Conservation (phyloP, 1,140 invertebrate genomes). For the Thaumetopoea pityocampa region DNA sequence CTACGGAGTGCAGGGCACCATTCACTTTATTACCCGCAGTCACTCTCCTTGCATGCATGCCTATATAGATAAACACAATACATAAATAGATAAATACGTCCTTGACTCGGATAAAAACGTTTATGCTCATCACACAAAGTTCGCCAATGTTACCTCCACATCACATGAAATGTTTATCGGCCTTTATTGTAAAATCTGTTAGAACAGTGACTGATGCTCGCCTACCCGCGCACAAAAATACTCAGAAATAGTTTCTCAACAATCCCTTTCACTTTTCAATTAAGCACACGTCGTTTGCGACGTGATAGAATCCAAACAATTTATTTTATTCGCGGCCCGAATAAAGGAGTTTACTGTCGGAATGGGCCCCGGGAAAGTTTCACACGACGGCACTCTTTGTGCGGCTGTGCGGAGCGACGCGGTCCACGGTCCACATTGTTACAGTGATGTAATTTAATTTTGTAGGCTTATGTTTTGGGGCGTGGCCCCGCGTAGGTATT, state of each 20-base stretch:
- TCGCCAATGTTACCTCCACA: no score
- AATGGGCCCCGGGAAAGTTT: constrained; percentile 21
- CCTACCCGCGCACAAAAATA: no score
- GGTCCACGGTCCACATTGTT: not conserved
- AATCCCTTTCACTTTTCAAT: constrained; percentile 30
- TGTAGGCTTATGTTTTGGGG: constrained; percentile 8
- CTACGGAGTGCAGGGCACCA: no score
- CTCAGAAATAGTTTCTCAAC: constrained; percentile 5
- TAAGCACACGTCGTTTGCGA: constrained; percentile 19
- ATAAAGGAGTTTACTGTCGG: constrained; percentile 27
- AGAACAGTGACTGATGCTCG: no score
- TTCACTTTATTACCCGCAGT: no score
- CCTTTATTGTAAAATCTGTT: no score
- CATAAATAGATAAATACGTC: no score
- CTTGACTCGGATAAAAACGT: no score
- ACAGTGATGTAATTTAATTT: constrained; percentile 17
- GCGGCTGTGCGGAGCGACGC: constrained; percentile 12
- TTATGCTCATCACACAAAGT: no score
- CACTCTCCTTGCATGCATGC: no score
- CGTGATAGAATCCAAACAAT: constrained; percentile 29
- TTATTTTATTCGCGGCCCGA: constrained; percentile 29
- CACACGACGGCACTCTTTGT: constrained; percentile 20
- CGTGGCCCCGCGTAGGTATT: not conserved
- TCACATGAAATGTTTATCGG: no score
- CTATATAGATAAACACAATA: no score